Percentiles rank a stretch among this genome's conserved stretches.
phyloP scores from a whole-genome alignment of 1,140 invertebrate species.

The Drosophila hydei region DNA sequence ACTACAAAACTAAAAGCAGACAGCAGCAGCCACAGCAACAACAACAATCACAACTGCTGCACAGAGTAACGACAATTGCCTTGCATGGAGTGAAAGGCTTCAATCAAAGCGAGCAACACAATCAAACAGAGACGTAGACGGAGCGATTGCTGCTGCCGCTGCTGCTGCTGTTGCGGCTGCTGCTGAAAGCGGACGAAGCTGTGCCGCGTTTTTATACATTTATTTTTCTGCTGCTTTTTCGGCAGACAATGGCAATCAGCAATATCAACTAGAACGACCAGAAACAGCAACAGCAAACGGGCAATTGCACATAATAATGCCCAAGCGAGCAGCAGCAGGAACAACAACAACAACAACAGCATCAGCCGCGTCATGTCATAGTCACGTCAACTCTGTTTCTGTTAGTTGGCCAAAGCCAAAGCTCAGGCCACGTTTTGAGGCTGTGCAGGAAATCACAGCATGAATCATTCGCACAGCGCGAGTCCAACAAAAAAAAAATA shows the following conservation, averaged over 20 bases:
- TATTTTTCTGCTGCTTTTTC: conserved; percentile 78
- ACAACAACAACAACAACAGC: conserved; percentile 30
- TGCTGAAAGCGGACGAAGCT: conserved; percentile 68
- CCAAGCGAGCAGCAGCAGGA: conserved; percentile 62
- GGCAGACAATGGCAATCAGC: conserved; percentile 82
- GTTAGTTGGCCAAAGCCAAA: conserved; percentile 65
- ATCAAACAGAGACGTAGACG: conserved; percentile 76
- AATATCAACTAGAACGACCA: conserved; percentile 79
- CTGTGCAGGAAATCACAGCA: conserved; percentile 79
- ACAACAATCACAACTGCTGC: conserved; percentile 60
- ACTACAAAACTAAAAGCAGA: conserved; percentile 73
- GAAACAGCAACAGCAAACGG: conserved; percentile 60
- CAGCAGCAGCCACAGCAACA: conserved; percentile 45
- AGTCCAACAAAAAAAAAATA: conserved; percentile 43
- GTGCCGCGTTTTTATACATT: conserved; percentile 69
- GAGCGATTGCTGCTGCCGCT: conserved; percentile 65
- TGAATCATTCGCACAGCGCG: conserved; percentile 70
- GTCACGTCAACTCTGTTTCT: conserved; percentile 77
- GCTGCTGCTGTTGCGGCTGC: conserved; percentile 34
- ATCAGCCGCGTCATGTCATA: conserved; percentile 75
- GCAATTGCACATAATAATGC: conserved; percentile 81
- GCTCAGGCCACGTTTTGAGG: conserved; percentile 44
- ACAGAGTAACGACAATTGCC: conserved; percentile 73
- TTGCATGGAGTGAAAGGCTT: conserved; percentile 83
- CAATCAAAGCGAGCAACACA: conserved; percentile 81